phyloP scores from a whole-genome alignment of 2,113 vertebrate species.

The Atherinomorus stipes region DNA sequence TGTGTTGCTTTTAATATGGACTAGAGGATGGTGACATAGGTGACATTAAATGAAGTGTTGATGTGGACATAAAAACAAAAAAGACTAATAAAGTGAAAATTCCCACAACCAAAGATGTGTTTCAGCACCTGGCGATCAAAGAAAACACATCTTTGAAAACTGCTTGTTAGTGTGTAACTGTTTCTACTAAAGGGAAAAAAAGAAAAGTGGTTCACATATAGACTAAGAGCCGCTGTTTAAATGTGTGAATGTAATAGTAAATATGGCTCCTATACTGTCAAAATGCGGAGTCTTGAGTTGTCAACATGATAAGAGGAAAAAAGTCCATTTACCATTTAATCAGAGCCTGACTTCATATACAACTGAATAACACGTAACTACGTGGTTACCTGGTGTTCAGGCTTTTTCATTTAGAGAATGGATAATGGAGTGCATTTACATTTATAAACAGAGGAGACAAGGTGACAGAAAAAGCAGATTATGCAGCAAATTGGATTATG shows the following conservation, averaged over 20 bases:
- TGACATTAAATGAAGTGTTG: not conserved
- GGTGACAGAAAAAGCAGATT: not conserved
- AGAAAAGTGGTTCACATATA: too few relatives aligned
- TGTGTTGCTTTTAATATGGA: not conserved
- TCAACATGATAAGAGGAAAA: too few relatives aligned
- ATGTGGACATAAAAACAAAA: not conserved
- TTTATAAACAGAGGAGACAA: not conserved
- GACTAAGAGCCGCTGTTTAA: too few relatives aligned
- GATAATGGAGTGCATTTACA: not conserved
- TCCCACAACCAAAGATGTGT: not conserved
- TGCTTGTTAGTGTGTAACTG: too few relatives aligned
- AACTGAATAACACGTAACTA: not conserved
- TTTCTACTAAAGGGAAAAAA: too few relatives aligned
- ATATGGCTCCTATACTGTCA: too few relatives aligned
- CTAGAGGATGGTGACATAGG: not conserved
- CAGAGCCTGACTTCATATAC: not conserved
- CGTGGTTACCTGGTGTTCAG: not conserved
- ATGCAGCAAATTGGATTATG: constrained; percentile 1
- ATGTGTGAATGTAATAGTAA: too few relatives aligned
- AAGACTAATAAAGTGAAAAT: not conserved
- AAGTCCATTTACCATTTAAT: not conserved
- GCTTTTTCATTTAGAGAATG: not conserved
- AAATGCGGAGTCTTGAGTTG: too few relatives aligned
- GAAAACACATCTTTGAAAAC: too few relatives aligned
- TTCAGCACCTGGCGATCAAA: too few relatives aligned